Conservation (phyloP, 2,797 vertebrate genomes). For the Rhincodon typus region DNA sequence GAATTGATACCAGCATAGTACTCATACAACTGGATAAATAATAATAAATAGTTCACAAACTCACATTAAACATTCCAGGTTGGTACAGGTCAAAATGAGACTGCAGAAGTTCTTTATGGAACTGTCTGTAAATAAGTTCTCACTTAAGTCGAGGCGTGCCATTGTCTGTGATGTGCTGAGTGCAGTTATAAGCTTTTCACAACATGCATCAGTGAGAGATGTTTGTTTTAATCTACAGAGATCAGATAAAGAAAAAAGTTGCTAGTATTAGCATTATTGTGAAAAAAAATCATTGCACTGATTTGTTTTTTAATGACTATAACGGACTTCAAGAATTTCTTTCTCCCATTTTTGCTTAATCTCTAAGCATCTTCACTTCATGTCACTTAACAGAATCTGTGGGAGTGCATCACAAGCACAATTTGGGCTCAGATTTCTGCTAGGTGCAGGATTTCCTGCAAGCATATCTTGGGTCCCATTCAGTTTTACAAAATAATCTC, state of each 20-base stretch:
- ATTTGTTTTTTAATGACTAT: not conserved
- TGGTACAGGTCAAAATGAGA: not conserved
- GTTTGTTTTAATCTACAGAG: not conserved
- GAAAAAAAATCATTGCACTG: not conserved
- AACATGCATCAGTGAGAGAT: constrained; percentile 3
- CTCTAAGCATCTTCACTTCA: not conserved
- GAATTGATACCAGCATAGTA: not conserved
- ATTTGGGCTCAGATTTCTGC: not conserved
- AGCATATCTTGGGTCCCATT: not conserved
- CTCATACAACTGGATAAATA: not conserved
- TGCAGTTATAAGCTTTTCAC: not conserved
- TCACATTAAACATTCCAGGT: not conserved
- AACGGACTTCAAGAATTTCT: not conserved
- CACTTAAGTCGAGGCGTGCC: not conserved
- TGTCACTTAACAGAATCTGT: not conserved
- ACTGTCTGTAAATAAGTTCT: constrained; percentile 10
- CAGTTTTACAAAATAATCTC: not conserved
- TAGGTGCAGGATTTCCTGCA: not conserved
- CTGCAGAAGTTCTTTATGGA: constrained; percentile 9
- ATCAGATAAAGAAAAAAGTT: not conserved
- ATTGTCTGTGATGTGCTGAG: not conserved
- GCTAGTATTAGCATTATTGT: not conserved
- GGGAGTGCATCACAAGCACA: not conserved
- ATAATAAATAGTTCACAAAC: not conserved
- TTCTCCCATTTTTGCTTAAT: not conserved